Conservation (phyloP, 2,888 invertebrate species). For the Acleris sparsana region DNA sequence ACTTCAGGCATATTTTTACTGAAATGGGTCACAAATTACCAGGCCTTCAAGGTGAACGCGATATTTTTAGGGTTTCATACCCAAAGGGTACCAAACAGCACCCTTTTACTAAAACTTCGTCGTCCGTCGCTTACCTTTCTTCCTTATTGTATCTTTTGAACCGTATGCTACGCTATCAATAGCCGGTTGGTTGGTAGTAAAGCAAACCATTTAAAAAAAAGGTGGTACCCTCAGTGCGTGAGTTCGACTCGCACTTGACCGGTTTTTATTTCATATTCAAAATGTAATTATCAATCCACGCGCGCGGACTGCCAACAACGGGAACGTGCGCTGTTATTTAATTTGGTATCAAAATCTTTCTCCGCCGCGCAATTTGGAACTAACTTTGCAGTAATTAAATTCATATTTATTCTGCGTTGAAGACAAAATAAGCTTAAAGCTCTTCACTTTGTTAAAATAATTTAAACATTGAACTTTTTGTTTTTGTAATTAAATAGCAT, state of each 20-base stretch:
- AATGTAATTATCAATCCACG: constrained; percentile 30
- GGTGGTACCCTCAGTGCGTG: no score
- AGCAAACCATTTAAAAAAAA: no score
- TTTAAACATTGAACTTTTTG: constrained; percentile 5
- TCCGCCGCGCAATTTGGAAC: constrained; percentile 34
- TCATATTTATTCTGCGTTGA: constrained; percentile 36
- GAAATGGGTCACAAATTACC: no score
- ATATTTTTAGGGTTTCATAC: not conserved
- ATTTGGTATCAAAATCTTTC: constrained; percentile 37
- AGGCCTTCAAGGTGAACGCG: not conserved
- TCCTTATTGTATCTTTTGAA: no score
- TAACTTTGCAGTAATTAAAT: constrained; percentile 36
- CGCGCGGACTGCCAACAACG: constrained; percentile 33
- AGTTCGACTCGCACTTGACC: no score
- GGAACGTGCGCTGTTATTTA: constrained; percentile 36
- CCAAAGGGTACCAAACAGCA: no score
- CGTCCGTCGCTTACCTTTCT: no score
- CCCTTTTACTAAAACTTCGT: no score
- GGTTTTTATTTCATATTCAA: constrained; percentile 37
- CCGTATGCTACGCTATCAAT: no score
- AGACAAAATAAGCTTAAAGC: constrained; percentile 25
- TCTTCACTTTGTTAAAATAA: constrained; percentile 26
- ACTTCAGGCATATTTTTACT: no score
- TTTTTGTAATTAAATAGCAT: constrained; percentile 1
- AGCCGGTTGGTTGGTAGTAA: no score